Base-by-base conservation (phyloP, 2,888 invertebrate species). In the Machimus rusticus region DNA sequence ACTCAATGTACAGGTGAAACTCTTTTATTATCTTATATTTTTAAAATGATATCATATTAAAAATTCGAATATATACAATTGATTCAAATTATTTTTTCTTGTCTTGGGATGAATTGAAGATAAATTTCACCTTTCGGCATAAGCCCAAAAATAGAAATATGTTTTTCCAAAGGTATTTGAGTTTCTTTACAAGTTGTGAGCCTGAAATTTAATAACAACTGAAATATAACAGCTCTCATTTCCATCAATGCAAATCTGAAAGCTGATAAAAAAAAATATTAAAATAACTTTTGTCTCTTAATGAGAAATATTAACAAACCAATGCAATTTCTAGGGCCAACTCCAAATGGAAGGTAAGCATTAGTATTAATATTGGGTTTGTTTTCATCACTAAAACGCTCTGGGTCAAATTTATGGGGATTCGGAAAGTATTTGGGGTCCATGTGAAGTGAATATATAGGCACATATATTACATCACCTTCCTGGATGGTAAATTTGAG, bases 271-370 rank as follows among this genome's bases (percentile, higher is more conserved):
- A 66, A 66, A 23, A 8, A 28, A 23, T 9, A 0, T 90, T 94
- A 0, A 95, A 95, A 90, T 92, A 93, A 5, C 93, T 91, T 84
- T 95, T 0, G 28, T 8, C 46, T 12, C 16, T 6, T n/a, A 79
- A 31, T n/a, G 16, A 16, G 1, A 51, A 51, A 51, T 0, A 28
- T 74, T 74, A 6, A 37, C 14, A 9, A 87, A 92, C 95, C 95
- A 86, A 95, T 94, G 89, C 95, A 95, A 90, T 93, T 94, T 87
- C 95, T 93, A 1, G 94, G 95, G 3, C 95, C 95, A 0, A 92
- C 51, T 1, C 94, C 95, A 87, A 95, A 95, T 0, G 95, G 94
- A 89, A 93, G 89, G 88, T 94, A 94, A 0, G 93, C 91, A 74
- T 92, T 93, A 0, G 93, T 92, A 16, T 92, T 89, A 23, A 94